Evolutionary conservation across 2,113 vertebrate species (phyloP).

Genomic region (Diadophis punctatus): DNA sequence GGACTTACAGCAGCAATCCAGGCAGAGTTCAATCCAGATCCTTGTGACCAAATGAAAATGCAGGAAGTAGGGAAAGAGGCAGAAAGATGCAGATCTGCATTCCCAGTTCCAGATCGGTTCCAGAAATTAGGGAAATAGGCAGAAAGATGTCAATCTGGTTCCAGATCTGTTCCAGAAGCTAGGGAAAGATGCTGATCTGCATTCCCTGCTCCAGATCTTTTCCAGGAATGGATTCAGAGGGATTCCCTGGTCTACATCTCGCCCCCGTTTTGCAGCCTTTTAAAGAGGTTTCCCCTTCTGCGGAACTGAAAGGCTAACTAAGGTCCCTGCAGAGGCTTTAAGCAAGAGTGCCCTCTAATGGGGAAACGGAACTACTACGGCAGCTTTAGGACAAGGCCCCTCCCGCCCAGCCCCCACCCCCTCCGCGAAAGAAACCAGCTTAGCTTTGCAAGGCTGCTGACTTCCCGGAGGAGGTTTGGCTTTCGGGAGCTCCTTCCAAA

Average conservation of each 20-base stretch:
- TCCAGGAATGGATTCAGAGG: not conserved
- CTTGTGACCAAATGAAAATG: not conserved
- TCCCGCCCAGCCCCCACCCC: accelerated
- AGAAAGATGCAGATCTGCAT: too few relatives aligned
- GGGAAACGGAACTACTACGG: not conserved
- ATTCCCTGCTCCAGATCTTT: not conserved
- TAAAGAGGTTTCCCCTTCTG: not conserved
- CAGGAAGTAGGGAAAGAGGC: not conserved
- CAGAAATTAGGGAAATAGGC: too few relatives aligned
- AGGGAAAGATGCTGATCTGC: not conserved
- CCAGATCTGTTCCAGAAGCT: too few relatives aligned
- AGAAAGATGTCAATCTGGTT: too few relatives aligned
- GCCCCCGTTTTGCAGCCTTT: not conserved
- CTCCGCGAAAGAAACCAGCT: not conserved
- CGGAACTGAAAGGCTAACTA: not conserved
- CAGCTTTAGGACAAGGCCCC: not conserved
- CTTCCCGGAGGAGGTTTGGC: not conserved
- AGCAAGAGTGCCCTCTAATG: not conserved
- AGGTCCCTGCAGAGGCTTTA: not conserved
- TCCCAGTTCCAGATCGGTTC: too few relatives aligned
- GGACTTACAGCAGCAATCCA: not conserved
- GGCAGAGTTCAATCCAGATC: not conserved
- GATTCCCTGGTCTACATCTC: not conserved
- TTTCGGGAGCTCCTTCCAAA: not conserved
- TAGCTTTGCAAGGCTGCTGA: not conserved